Conservation (phyloP, 2,113 vertebrate genomes). For the Benitochromis conjunctus region DNA sequence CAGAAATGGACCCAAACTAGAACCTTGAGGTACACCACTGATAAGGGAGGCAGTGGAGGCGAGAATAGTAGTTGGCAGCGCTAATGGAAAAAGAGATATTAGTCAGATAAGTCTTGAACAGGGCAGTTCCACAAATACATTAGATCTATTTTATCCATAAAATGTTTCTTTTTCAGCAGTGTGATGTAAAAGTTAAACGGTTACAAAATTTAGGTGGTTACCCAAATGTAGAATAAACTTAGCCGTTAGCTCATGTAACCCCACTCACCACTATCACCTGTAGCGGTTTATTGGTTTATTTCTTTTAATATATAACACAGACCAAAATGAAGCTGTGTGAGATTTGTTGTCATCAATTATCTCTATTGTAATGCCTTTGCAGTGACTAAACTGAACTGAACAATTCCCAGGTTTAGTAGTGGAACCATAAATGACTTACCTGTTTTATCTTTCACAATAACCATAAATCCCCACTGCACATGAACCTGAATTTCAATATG, state of each 20-base stretch:
- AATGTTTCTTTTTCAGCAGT: no score
- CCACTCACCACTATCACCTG: not conserved
- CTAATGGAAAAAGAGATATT: not conserved
- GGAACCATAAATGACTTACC: conserved; percentile 15
- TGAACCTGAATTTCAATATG: not conserved
- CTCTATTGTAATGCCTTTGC: not conserved
- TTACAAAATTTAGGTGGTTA: not conserved
- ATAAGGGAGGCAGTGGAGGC: not conserved
- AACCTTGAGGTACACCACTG: not conserved
- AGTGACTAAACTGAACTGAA: not conserved
- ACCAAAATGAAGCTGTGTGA: not conserved
- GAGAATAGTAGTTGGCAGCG: not conserved
- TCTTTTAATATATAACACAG: not conserved
- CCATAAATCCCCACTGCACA: conserved; percentile 16
- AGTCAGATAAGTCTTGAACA: not conserved
- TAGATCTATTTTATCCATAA: not conserved
- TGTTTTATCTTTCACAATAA: conserved; percentile 12
- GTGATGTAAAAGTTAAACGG: no score
- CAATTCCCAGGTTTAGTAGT: not conserved
- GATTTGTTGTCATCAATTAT: not conserved
- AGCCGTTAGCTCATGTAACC: fast-evolving
- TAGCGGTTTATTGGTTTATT: not conserved
- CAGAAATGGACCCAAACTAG: not conserved
- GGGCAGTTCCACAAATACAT: not conserved
- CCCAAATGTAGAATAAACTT: not conserved